Evolutionary conservation across 2,888 invertebrate genomes (phyloP), one percentile per base, ranked within the genome.

Genomic region (Amphipoea oculea): DNA sequence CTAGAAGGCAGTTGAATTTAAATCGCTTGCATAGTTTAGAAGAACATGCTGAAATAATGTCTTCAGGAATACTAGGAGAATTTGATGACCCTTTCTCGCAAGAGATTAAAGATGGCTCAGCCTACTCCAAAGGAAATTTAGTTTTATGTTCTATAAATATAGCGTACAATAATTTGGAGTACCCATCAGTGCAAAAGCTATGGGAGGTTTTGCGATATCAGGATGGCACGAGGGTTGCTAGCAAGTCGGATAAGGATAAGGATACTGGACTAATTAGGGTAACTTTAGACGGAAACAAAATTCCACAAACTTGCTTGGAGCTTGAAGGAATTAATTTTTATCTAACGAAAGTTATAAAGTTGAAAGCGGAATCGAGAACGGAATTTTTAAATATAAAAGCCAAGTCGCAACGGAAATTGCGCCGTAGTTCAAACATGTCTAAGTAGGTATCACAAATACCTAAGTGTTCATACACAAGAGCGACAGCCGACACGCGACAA

Each of bases 91-190:
- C 91, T 6, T 95, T 89, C 72, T 84, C 89, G 40, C 69, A 84
- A 4, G 68, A 86, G 11, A 69, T 66, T 36, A 89, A 81, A 79
- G 81, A 92, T 36, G 88, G 83, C 29, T 36, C 78, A 45, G 40
- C 67, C 45, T 91, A 90, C 81, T 90, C 87, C 36, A 87, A 83
- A 45, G 95, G 95, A 14, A 95, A 95, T 84, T 85, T 93, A 4
- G 81, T 76, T 48, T 84, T 95, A 11, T 92, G 92, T 79, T 95
- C 91, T 40, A 81, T 95, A 36, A 95, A 95, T 87, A 70, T 95
- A 17, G 92, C 93, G 0, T 95, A 92, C 73, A 95, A 95, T 76
- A 78, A 91, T 63, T 81, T 95, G 68, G 81, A 85, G 7, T 90
- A 85, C 54, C n/a, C 71, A 4, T 89, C 92, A 17, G 54, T 95